Evolutionary conservation across 2,888 invertebrate genomes (phyloP).

Genomic region (Salticus scenicus): DNA sequence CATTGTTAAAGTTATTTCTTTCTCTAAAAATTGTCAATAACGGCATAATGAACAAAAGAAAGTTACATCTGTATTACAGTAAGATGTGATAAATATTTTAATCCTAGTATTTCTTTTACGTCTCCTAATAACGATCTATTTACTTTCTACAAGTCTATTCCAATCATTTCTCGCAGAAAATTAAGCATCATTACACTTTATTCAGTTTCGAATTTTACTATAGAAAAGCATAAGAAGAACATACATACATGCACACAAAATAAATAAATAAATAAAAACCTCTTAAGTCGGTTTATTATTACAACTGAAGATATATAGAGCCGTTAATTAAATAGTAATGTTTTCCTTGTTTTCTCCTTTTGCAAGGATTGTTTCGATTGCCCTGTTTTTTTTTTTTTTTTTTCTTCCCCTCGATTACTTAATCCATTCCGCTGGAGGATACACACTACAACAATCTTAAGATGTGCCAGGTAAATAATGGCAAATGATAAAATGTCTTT

Average conservation of each 20-base stretch:
- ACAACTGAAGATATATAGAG: background rate
- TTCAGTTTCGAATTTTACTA: background rate
- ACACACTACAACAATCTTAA: background rate
- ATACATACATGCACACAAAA: too few relatives aligned
- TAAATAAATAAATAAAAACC: background rate
- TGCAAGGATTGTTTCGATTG: background rate
- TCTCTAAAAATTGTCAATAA: too few relatives aligned
- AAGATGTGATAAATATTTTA: too few relatives aligned
- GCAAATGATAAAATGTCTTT: too few relatives aligned
- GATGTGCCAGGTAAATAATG: background rate
- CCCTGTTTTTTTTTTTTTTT: background rate
- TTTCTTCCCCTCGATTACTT: background rate
- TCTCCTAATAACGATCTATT: too few relatives aligned
- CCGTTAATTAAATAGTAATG: background rate
- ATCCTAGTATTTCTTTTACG: too few relatives aligned
- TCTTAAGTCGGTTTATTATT: background rate
- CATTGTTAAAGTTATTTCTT: too few relatives aligned
- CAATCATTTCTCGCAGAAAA: background rate
- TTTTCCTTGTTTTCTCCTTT: background rate
- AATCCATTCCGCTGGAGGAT: background rate
- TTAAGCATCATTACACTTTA: background rate
- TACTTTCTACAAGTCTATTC: too few relatives aligned
- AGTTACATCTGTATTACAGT: too few relatives aligned
- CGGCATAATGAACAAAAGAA: too few relatives aligned
- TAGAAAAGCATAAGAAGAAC: background rate